Conservation (phyloP, 2,797 vertebrate species). For the Sphenopsis melanotis region DNA sequence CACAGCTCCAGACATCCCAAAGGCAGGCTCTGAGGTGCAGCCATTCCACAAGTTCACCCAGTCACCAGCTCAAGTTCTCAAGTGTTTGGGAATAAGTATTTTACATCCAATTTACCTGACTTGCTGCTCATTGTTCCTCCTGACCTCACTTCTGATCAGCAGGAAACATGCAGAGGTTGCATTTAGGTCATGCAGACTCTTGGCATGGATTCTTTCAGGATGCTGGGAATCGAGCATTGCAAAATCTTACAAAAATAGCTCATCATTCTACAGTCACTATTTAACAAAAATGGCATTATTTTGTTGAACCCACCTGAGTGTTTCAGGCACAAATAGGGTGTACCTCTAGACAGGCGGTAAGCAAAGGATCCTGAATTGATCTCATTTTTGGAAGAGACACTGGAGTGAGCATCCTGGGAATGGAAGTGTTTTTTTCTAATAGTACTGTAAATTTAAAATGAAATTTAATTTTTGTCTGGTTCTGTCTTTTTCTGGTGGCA, state of each 20-base stretch:
- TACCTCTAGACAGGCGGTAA: background rate
- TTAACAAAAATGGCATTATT: background rate
- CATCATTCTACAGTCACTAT: background rate
- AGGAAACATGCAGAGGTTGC: background rate
- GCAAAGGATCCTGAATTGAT: background rate
- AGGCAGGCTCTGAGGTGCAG: background rate
- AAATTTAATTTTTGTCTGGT: background rate
- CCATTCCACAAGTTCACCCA: background rate
- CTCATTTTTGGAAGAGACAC: background rate
- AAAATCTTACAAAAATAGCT: background rate
- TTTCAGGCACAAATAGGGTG: background rate
- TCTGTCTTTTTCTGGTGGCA: conserved; percentile 10
- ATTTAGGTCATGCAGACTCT: background rate
- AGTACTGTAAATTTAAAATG: background rate
- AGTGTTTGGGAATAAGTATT: background rate
- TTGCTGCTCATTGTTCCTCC: background rate
- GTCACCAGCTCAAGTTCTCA: background rate
- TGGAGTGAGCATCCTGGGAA: background rate
- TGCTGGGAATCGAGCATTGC: background rate
- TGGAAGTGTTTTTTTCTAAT: background rate
- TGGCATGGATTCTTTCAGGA: background rate
- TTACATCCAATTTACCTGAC: background rate
- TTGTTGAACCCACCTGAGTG: background rate
- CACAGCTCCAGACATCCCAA: background rate
- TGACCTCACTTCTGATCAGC: background rate